phyloP scores from a whole-genome alignment of 2,888 invertebrate genomes.

The Agrotis exclamationis region DNA sequence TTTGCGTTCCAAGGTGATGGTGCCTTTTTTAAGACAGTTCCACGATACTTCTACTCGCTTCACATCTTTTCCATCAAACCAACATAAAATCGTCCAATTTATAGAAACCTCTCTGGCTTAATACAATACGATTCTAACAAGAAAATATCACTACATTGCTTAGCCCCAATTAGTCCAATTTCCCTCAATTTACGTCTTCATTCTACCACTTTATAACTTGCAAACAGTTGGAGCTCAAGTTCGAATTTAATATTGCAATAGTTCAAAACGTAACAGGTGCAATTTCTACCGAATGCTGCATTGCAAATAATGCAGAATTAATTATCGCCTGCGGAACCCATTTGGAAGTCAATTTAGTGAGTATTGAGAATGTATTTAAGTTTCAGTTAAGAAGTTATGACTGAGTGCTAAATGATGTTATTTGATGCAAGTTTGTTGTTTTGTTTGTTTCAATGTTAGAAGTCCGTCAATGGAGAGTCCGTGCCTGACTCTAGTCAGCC shows the following conservation, averaged over 20 bases:
- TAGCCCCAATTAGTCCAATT: constrained; percentile 26
- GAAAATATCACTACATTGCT: background rate
- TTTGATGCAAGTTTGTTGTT: background rate
- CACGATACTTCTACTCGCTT: too few species aligned
- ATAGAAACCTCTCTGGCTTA: background rate
- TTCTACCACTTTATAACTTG: constrained; percentile 17
- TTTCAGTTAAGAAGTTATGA: constrained; percentile 14
- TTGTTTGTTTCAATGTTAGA: too few species aligned
- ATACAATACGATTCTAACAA: background rate
- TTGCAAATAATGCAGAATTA: constrained; percentile 49
- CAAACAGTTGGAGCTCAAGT: constrained; percentile 34
- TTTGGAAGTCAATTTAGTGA: constrained; percentile 35
- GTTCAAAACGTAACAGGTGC: constrained; percentile 55
- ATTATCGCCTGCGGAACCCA: constrained; percentile 35
- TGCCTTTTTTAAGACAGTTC: too few species aligned
- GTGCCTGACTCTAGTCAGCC: too few species aligned
- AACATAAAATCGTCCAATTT: background rate
- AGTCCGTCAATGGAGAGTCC: too few species aligned
- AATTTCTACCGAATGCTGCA: constrained; percentile 24
- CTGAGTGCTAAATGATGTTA: background rate
- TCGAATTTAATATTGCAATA: constrained; percentile 48
- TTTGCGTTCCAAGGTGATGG: too few species aligned
- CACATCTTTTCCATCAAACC: background rate
- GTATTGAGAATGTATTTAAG: constrained; percentile 35
- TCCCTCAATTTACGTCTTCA: constrained; percentile 23